These are phyloP conservation scores for Pomatostomus ruficeps DNA, from an alignment of 2,113 vertebrate species.

Conservation along the genomic window DNA sequence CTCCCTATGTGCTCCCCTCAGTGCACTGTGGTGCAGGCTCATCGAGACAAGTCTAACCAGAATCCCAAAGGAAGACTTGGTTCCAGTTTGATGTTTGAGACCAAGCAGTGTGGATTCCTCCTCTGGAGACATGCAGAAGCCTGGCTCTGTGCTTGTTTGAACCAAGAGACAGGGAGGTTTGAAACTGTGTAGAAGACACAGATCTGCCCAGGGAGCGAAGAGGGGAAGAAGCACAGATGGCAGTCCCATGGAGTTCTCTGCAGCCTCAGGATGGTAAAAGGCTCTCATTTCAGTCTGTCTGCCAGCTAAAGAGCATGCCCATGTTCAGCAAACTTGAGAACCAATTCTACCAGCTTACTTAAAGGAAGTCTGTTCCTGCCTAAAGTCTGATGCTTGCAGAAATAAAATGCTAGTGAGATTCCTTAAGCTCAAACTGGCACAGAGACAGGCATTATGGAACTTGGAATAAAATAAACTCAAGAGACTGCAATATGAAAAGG, in stretches of 20 bases:
- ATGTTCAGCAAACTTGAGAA: not conserved
- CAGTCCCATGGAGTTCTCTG: not conserved
- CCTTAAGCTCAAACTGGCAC: slow-evolving; percentile 14
- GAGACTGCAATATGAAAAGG: not conserved
- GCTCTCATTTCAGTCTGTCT: not conserved
- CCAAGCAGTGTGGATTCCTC: not conserved
- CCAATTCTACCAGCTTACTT: not conserved
- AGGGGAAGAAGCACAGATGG: not conserved
- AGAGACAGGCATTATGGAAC: not conserved
- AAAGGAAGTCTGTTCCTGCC: not conserved
- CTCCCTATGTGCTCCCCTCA: not conserved
- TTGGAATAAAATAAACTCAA: slow-evolving; percentile 1
- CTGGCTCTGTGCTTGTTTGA: not conserved
- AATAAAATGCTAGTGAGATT: not conserved
- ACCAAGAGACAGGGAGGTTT: not conserved
- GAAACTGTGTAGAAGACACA: not conserved
- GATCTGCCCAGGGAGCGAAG: not conserved
- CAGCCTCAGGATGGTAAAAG: not conserved
- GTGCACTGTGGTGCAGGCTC: not conserved
- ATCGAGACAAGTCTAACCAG: not conserved
- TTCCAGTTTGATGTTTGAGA: not conserved
- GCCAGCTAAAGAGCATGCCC: not conserved
- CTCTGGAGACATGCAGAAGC: not conserved
- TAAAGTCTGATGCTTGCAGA: not conserved
- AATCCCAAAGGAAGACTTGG: not conserved